Conservation (phyloP, 2,113 vertebrate genomes). For the Myrmecobius fasciatus region DNA sequence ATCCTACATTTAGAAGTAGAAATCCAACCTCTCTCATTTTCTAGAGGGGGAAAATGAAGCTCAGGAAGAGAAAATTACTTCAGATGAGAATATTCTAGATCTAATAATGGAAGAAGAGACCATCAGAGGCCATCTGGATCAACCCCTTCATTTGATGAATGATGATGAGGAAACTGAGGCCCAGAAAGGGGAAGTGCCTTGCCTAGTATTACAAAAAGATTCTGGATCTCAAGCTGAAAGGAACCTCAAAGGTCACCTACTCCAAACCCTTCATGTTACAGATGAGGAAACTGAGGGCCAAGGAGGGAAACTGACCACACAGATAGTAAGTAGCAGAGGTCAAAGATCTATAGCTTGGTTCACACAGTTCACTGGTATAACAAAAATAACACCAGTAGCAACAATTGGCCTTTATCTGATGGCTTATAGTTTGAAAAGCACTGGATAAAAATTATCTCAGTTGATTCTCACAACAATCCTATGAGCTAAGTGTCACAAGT, state of each 20-base stretch:
- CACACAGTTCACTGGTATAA: not conserved
- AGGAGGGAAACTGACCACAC: not conserved
- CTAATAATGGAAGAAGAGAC: not conserved
- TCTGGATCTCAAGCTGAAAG: not conserved
- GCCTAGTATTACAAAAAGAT: not conserved
- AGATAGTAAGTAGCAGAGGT: not conserved
- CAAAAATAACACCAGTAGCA: not conserved
- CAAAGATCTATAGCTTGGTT: not conserved
- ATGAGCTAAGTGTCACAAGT: not conserved
- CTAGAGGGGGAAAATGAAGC: not conserved
- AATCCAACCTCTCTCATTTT: not conserved
- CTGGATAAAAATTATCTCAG: not conserved
- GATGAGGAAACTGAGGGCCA: not conserved
- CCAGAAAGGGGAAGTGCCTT: not conserved
- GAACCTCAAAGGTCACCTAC: not conserved
- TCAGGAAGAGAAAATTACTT: not conserved
- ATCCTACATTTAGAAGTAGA: not conserved
- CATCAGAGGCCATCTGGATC: not conserved
- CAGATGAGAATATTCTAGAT: not conserved
- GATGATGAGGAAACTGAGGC: not conserved
- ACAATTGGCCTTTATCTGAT: not conserved
- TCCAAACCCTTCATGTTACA: not conserved
- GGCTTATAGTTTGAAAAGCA: not conserved
- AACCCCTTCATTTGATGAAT: not conserved
- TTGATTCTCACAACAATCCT: not conserved